phyloP scores from a whole-genome alignment of 2,113 vertebrate species.

The Carassius auratus region DNA sequence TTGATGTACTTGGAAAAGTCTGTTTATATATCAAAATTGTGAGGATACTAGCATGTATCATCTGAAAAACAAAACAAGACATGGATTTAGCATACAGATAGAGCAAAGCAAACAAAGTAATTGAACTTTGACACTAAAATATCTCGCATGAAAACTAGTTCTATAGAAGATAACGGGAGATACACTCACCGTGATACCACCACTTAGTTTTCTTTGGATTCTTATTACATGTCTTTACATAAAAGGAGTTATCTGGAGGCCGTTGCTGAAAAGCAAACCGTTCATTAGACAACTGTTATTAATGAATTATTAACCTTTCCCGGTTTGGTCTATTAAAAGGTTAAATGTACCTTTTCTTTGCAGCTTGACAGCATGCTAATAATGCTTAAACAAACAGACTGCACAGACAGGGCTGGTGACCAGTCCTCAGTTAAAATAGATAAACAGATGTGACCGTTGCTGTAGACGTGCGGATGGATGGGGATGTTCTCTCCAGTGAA shows the following conservation, averaged over 20 bases:
- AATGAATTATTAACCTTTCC: background rate
- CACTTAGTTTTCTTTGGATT: constrained; percentile 99
- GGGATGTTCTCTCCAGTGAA: constrained; percentile 99
- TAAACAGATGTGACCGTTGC: constrained; percentile 99
- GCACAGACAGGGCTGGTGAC: constrained; percentile 98
- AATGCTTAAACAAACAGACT: constrained; percentile 99
- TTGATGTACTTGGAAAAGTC: constrained; percentile 35
- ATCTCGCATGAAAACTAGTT: background rate
- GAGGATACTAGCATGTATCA: constrained; percentile 51
- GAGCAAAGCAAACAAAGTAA: background rate
- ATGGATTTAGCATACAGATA: background rate
- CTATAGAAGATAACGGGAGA: constrained; percentile 43
- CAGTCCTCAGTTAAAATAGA: constrained; percentile 99
- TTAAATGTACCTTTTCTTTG: constrained; percentile 95
- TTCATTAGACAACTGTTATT: background rate
- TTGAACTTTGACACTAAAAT: background rate
- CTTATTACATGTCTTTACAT: constrained; percentile 99
- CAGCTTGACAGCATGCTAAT: constrained; percentile 99
- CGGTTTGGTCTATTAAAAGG: background rate
- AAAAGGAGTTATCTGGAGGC: constrained; percentile 99
- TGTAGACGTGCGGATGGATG: constrained; percentile 98
- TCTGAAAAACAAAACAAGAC: constrained; percentile 13
- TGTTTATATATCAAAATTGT: constrained; percentile 15
- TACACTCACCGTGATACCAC: constrained; percentile 98
- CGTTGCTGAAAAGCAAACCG: constrained; percentile 78